Conservation (phyloP, 2,797 vertebrate species). For the Macroramphosus scolopax region DNA sequence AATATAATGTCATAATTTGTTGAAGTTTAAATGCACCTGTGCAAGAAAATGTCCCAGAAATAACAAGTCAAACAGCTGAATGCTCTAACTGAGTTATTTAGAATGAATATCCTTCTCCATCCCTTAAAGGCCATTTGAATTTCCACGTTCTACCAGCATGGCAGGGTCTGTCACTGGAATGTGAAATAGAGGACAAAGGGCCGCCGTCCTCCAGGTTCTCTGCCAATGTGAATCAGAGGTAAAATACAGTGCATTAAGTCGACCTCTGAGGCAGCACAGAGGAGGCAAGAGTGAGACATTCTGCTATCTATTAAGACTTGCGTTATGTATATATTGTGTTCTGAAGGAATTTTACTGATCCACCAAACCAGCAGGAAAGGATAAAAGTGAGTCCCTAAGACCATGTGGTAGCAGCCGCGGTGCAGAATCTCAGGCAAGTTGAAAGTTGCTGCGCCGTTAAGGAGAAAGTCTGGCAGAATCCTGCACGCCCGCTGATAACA, state of each 20-base stretch:
- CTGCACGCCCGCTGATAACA: slow-evolving; percentile 83
- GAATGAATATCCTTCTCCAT: slow-evolving; percentile 65
- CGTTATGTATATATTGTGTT: slow-evolving; percentile 78
- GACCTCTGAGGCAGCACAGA: slow-evolving; percentile 73
- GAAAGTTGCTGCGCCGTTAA: slow-evolving; percentile 76
- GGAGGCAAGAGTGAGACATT: slow-evolving; percentile 75
- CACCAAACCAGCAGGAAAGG: slow-evolving; percentile 77
- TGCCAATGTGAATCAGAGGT: slow-evolving; percentile 75
- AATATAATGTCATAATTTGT: too few species aligned
- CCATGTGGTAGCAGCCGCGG: slow-evolving; percentile 73
- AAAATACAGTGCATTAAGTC: slow-evolving; percentile 74
- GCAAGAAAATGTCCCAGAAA: slow-evolving; percentile 53
- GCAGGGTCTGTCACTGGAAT: slow-evolving; percentile 68
- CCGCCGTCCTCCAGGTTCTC: slow-evolving; percentile 61
- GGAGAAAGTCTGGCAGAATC: slow-evolving; percentile 79
- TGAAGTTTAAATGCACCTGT: not conserved
- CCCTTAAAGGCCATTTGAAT: slow-evolving; percentile 51
- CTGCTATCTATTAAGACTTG: slow-evolving; percentile 76
- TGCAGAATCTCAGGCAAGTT: slow-evolving; percentile 71
- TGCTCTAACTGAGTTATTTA: slow-evolving; percentile 65
- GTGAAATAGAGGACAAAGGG: slow-evolving; percentile 73
- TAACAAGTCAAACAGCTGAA: slow-evolving; percentile 47
- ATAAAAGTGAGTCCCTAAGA: slow-evolving; percentile 76
- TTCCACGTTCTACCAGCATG: slow-evolving; percentile 59
- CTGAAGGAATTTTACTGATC: slow-evolving; percentile 80